A percentile compares a stretch with the other conserved stretches of the same genome.
Evolutionary conservation across 2,113 vertebrate genomes (phyloP).

Genomic region (Paracanthobrama guichenoti): DNA sequence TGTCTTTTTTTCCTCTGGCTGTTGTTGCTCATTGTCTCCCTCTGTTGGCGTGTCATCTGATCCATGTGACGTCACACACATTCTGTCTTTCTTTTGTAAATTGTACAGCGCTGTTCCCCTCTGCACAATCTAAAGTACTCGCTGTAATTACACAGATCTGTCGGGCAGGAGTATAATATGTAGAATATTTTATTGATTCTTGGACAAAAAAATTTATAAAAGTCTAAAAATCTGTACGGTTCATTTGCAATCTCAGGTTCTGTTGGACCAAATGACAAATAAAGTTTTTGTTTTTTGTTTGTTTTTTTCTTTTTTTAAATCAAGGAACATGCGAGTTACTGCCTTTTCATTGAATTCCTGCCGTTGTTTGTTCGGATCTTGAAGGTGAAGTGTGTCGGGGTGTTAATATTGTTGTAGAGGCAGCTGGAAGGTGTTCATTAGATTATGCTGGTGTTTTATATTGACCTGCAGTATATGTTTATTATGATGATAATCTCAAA

Average conservation of each 20-base stretch:
- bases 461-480: too few species aligned
- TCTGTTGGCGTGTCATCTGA: slow-evolving; percentile 25
- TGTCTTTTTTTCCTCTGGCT: background rate
- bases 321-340: slow-evolving; percentile 48
- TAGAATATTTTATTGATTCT: slow-evolving; percentile 90
- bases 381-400: background rate
- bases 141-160: slow-evolving; percentile 63
- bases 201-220: slow-evolving; percentile 69
- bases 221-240: slow-evolving; percentile 80
- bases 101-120: slow-evolving; percentile 61
- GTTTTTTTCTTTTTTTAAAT: slow-evolving; percentile 78
- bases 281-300: slow-evolving; percentile 70
- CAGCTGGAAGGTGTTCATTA: too few species aligned
- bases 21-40: slow-evolving; percentile 21
- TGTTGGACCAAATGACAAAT: slow-evolving; percentile 99
- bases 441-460: too few species aligned
- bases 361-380: background rate
- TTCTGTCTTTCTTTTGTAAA: background rate
- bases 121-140: slow-evolving; percentile 59
- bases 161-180: slow-evolving; percentile 76
- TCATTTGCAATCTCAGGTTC: slow-evolving; percentile 98
- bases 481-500: too few species aligned
- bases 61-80: background rate
- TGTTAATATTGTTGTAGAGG: too few species aligned
- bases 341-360: background rate